Base-by-base conservation (phyloP, 2,113 vertebrate species). In the Cromileptes altivelis region DNA sequence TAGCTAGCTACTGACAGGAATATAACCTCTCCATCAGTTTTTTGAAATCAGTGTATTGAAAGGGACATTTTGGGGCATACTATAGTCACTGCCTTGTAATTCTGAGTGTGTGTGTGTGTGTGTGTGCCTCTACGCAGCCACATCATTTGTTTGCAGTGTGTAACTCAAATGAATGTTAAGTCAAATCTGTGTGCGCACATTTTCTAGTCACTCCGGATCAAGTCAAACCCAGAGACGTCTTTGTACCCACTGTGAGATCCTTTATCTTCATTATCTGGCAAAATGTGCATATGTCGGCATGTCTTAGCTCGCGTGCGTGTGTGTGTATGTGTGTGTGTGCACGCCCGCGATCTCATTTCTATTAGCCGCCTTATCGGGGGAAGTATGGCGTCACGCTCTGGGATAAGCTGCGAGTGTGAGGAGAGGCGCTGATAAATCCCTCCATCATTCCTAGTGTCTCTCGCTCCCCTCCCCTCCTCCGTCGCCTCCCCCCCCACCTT, bases 291-390 rank as follows among this genome's bases (percentile, higher is more conserved):
- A 88, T 90, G 91, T 93, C 88, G 93, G 89, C 91, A 88, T 78
- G 81, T 85, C 80, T 87, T 47, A 40, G 71, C 80, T 81, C 75
- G 60, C 50, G 42, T 75, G 67, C 64, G 4, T 4, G 30, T 27
- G 75, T 57, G 53, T 50, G 58, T 58, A 56, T 82, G 81, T 81
- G 80, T 47, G 72, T 17, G 15, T 33, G 77, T 50, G 74, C 25
- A 47, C 23, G 45, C 58, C n/a, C 19, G 3, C 25, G 27, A 72
- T 83, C 89, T 86, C 75, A 89, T 94, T 95, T 92, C 93, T 93
- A 94, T 94, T 94, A 94, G 92, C 83, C 9, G 78, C 82, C 93
- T 95, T 94, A 95, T 95, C 92, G 7, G 75, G 30, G 69, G 85
- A 93, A 75, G 85, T 90, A 80, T 88, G 85, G 88, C 92, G 81